phyloP scores from a whole-genome alignment of 2,888 invertebrate species.

The Machimus rusticus region DNA sequence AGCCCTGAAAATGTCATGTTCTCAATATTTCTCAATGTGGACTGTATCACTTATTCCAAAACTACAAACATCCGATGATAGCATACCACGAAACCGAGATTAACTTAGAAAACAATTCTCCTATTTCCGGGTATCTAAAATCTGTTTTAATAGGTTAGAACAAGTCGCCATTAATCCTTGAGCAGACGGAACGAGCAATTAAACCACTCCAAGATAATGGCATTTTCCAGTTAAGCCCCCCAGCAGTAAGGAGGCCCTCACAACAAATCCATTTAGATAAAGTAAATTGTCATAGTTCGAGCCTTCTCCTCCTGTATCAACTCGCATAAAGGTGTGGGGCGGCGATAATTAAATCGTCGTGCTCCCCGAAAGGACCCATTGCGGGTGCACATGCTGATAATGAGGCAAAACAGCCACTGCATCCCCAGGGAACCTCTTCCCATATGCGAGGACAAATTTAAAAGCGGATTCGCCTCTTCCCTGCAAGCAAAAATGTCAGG shows the following conservation, averaged over 20 bases:
- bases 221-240: neutral
- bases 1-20: neutral
- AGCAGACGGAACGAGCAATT: neutral
- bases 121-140: neutral
- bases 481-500: neutral
- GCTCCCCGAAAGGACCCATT: neutral
- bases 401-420: neutral
- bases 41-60: neutral
- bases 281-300: constrained; percentile 14
- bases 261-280: constrained; percentile 17
- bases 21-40: neutral
- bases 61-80: neutral
- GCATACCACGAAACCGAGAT: neutral
- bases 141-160: neutral
- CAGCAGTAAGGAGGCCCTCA: neutral
- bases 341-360: neutral
- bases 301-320: neutral
- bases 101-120: neutral
- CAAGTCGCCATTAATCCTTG: neutral
- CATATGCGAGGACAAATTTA: neutral
- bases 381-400: neutral
- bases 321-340: neutral
- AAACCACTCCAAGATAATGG: neutral
- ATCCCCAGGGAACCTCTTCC: neutral
- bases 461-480: neutral